phyloP scores from a whole-genome alignment of 2,113 vertebrate genomes.

The Rallus limicola region DNA sequence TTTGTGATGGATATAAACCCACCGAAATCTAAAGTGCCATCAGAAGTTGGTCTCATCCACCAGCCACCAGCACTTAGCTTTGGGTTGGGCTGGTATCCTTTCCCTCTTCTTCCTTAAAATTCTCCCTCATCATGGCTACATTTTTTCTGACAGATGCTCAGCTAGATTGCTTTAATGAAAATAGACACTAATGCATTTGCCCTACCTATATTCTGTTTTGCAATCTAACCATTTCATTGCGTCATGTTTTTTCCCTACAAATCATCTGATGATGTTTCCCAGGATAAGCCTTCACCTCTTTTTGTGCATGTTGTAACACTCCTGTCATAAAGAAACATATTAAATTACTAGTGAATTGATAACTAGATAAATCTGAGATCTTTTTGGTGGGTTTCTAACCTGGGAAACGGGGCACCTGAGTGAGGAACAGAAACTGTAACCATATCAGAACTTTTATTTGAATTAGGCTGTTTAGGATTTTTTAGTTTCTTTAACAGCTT shows the following conservation, averaged over 20 bases:
- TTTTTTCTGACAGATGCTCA: neutral
- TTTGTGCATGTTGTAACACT: neutral
- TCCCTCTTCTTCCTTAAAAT: neutral
- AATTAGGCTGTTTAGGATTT: neutral
- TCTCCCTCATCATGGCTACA: neutral
- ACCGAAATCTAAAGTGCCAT: neutral
- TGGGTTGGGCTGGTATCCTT: neutral
- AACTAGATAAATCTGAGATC: neutral
- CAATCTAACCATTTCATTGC: neutral
- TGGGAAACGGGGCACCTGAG: neutral
- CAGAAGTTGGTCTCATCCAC: neutral
- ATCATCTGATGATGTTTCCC: neutral
- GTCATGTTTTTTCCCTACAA: neutral
- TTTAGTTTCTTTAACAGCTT: neutral
- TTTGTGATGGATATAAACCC: neutral
- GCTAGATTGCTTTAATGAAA: neutral
- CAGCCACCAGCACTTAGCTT: neutral
- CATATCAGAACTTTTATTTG: neutral
- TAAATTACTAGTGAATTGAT: neutral
- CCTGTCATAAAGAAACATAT: neutral
- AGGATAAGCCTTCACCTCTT: neutral
- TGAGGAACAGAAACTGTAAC: neutral
- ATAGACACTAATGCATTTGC: neutral
- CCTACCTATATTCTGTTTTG: neutral
- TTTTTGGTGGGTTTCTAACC: neutral